Evolutionary conservation across 2,113 vertebrate species (phyloP).

Genomic region (Seriola rivoliana): DNA sequence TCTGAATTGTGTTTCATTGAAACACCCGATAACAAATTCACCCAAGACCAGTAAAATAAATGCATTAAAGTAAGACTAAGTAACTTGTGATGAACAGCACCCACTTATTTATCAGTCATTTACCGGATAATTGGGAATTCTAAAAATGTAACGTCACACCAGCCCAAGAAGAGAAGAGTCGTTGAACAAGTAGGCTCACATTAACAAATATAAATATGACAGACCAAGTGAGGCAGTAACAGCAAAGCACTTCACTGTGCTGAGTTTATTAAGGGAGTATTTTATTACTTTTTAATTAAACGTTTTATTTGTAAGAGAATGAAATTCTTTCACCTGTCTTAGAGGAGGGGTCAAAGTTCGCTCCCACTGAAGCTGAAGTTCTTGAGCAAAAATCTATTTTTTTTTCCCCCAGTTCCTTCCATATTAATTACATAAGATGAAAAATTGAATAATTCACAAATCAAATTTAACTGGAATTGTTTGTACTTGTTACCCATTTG

Average conservation of each 20-base stretch:
- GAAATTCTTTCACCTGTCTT: background rate
- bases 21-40: background rate
- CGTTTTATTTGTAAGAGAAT: background rate
- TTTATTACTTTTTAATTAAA: background rate
- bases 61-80: background rate
- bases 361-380: background rate
- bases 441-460: background rate
- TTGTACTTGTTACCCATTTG: background rate
- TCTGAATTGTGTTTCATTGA: background rate
- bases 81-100: background rate
- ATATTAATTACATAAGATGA: background rate
- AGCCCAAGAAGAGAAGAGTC: background rate
- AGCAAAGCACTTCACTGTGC: background rate
- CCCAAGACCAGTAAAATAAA: background rate
- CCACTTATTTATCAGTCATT: no score
- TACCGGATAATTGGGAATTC: background rate
- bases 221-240: background rate
- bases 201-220: no score
- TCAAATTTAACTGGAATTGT: conserved; percentile 10
- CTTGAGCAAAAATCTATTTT: background rate
- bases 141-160: background rate
- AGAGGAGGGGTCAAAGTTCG: background rate
- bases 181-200: background rate
- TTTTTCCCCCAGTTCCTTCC: background rate
- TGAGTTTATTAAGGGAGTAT: background rate